These are phyloP conservation scores for Reticulitermes speratus DNA, from an alignment of 1,140 invertebrate genomes.

Conservation along the genomic window DNA sequence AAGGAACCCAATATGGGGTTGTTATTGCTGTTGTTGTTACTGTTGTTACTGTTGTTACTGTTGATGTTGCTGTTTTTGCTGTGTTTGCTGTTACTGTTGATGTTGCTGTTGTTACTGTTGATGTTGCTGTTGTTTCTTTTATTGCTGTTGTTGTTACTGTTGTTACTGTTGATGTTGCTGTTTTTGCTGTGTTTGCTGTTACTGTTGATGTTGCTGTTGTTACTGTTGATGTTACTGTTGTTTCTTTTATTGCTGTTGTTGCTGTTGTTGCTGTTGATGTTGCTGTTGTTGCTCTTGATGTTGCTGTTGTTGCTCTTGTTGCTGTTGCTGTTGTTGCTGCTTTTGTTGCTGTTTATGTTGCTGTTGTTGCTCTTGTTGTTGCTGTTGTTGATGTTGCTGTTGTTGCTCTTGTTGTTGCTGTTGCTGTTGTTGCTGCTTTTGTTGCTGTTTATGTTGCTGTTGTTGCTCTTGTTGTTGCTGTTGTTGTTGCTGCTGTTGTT, in stretches of 20 bases:
- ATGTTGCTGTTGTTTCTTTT: no score
- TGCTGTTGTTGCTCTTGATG: neutral
- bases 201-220: neutral
- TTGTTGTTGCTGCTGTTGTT: neutral
- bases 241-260: fast-evolving
- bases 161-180: neutral
- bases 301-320: no score
- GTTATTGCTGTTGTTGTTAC: neutral
- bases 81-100: neutral
- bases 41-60: neutral
- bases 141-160: neutral
- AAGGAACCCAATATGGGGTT: neutral
- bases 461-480: no score
- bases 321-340: neutral
- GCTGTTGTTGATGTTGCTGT: neutral
- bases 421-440: neutral
- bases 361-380: no score
- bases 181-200: neutral
- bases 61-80: neutral
- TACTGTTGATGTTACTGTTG: neutral
- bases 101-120: neutral
- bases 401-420: neutral
- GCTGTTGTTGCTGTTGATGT: neutral
- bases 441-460: no score
- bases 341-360: no score